Percentiles rank a stretch among this genome's conserved stretches.
Conservation (phyloP, 2,113 vertebrate genomes). For the Rafetus swinhoei region DNA sequence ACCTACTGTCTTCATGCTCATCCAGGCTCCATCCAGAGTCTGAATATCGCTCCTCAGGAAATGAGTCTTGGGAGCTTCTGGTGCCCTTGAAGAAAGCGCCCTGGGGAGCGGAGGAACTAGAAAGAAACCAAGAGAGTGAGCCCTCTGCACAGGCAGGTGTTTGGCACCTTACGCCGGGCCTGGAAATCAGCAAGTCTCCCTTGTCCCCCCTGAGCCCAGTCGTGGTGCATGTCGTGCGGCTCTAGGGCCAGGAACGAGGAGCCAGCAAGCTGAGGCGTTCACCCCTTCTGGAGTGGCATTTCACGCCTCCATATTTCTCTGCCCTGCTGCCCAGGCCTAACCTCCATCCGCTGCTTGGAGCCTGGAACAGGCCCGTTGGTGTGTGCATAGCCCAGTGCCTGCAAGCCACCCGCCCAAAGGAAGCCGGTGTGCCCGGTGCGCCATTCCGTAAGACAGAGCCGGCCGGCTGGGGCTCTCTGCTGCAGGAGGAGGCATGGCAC, state of each 20-base stretch:
- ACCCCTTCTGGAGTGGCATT: not conserved
- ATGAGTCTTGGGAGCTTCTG: not conserved
- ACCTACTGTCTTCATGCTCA: not conserved
- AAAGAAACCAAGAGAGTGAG: not conserved
- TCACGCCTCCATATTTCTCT: not conserved
- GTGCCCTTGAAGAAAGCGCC: not conserved
- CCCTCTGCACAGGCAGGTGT: not conserved
- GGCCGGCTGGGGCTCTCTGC: too few species aligned
- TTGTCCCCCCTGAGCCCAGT: not conserved
- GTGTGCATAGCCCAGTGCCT: not conserved
- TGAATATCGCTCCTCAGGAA: not conserved
- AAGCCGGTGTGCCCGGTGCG: too few species aligned
- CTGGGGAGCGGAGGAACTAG: not conserved
- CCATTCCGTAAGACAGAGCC: too few species aligned
- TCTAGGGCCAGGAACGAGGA: not conserved
- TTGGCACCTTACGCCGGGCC: not conserved
- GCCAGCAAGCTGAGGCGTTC: not conserved
- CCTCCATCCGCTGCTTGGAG: not conserved
- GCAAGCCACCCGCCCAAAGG: not conserved
- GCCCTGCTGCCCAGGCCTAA: accelerated
- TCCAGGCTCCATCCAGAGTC: not conserved
- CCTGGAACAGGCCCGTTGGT: accelerated
- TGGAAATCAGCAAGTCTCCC: not conserved
- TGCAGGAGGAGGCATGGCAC: too few species aligned
- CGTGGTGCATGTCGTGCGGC: not conserved